phyloP scores from a whole-genome alignment of 37 sponge, comb jelly and placozoan genomes.

The Bolinopsis microptera region DNA sequence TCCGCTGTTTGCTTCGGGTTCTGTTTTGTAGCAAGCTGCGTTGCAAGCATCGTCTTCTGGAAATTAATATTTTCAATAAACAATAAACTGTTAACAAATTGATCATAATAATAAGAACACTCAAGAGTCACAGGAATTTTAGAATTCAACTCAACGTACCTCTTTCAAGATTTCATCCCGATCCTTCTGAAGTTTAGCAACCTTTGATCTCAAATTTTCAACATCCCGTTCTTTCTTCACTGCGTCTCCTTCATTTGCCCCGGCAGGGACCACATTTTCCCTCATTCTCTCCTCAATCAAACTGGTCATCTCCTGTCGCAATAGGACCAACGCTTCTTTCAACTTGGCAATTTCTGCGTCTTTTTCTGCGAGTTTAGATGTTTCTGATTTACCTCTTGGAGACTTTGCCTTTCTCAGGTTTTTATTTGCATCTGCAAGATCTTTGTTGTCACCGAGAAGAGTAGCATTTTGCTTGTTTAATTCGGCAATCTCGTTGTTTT shows the following conservation, averaged over 20 bases:
- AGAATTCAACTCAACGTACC: too few species aligned
- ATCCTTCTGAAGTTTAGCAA: constrained; percentile 40
- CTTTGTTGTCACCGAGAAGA: not conserved
- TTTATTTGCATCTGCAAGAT: not conserved
- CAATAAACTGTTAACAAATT: not conserved
- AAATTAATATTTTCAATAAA: not conserved
- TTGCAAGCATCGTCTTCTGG: not conserved
- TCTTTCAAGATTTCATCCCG: not conserved
- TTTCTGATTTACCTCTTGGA: not conserved
- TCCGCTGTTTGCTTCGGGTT: constrained; percentile 20
- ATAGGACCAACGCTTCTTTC: not conserved
- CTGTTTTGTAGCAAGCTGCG: constrained; percentile 1
- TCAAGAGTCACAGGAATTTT: too few species aligned
- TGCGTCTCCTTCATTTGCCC: not conserved
- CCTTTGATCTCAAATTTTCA: not conserved
- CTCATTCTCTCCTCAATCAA: constrained; percentile 15
- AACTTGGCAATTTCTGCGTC: constrained; percentile 37
- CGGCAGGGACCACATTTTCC: not conserved
- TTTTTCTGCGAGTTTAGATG: not conserved
- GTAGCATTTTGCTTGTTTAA: constrained; percentile 22
- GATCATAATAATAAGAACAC: too few species aligned
- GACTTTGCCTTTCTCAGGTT: not conserved
- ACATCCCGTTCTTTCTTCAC: not conserved
- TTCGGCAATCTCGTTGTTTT: not conserved
- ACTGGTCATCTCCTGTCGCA: constrained; percentile 23